phyloP scores from a whole-genome alignment of 2,797 vertebrate species.

The Ispidina picta region DNA sequence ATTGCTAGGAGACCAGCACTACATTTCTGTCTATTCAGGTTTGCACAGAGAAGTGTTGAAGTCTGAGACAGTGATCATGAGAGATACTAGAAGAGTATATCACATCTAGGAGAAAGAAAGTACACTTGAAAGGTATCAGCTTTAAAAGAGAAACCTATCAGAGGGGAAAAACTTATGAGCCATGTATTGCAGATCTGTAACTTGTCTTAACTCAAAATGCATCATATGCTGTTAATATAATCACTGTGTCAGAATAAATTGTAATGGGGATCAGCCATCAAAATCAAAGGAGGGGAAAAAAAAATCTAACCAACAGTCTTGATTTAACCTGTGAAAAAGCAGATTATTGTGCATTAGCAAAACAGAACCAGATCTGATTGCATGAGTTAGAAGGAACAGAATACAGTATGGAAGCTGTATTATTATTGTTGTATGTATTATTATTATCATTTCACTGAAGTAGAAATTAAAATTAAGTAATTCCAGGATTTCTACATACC shows the following conservation, averaged over 20 bases:
- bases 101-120: background rate
- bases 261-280: background rate
- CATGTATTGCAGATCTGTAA: background rate
- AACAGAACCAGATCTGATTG: background rate
- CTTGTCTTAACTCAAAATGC: background rate
- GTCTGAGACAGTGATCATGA: background rate
- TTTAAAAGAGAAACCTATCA: background rate
- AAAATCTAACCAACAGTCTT: background rate
- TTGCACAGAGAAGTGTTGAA: background rate
- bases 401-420: background rate
- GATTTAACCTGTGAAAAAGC: background rate
- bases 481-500: background rate
- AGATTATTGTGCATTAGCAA: background rate
- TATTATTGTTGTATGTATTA: no score
- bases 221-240: background rate
- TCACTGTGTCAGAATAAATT: background rate
- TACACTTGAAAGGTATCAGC: background rate
- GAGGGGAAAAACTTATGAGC: background rate
- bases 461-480: background rate
- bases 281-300: background rate
- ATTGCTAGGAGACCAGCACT: background rate
- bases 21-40: background rate
- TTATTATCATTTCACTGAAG: background rate
- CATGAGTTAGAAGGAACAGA: background rate
- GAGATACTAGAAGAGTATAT: background rate